Base-by-base conservation (phyloP, 2,888 invertebrate genomes). In the Sphinx pinastri region DNA sequence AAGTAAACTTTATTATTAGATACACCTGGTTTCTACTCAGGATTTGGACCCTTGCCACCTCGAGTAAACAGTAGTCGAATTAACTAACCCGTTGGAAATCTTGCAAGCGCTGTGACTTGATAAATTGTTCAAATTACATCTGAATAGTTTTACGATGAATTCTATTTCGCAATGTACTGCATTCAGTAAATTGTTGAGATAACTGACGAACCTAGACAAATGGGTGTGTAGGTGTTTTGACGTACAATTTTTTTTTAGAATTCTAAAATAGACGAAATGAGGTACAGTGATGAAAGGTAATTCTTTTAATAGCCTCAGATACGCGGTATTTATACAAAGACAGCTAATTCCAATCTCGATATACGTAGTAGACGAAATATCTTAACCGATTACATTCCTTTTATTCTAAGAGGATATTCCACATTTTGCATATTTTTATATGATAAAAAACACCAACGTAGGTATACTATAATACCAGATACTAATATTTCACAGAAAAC, bases 221-320 rank as follows among this genome's bases (percentile, higher is more conserved):
- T 63, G 63, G 63, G 47, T 63, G 63, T 63, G 63, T 63, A 63
- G 63, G 63, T 63, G 63, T 49, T 63, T 63, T 63, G 63, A 63
- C 63, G 63, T 63, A 63, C 47, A 19, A 63, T 12, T 63, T 63
- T 63, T 63, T 49, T 63, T 49, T 63, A 63, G 63, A 63, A 49
- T 47, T 49, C 63, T 49, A 63, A 63, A 49, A 19, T 63, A 63
- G 47, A 63, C 63, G 63, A 49, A 63, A 63, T 63, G 63, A 49
- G 63, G 63, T 12, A 47, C 19, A 47, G 63, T 63, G 63, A 63
- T 63, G 63, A 63, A 63, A 63, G 13, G 63, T 47, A 63, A 63
- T 47, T 19, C 63, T 63, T 63, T 63, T 63, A 63, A 63, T 63
- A 63, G 63, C 63, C 19, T 49, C 45, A 63, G 63, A 63, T 49